phyloP scores from a whole-genome alignment of 2,797 vertebrate species.

The Crotalus adamanteus region DNA sequence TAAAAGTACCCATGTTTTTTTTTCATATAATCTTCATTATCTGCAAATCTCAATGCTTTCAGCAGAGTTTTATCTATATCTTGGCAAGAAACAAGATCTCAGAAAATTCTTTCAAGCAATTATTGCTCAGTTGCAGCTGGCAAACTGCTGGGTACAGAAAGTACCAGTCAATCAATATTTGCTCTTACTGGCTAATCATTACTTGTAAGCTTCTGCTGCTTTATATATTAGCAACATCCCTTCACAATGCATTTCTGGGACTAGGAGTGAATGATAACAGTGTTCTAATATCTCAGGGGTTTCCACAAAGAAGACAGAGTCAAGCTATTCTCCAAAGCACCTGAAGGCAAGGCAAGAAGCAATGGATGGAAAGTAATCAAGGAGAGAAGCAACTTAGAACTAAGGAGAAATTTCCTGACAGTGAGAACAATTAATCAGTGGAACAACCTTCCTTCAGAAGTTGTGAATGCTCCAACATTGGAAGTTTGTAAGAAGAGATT shows the following conservation, averaged over 20 bases:
- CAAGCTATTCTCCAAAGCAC: no score
- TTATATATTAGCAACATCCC: neutral
- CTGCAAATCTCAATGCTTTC: neutral
- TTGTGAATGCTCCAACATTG: no score
- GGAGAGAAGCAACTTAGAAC: no score
- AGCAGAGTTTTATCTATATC: neutral
- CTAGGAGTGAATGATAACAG: no score
- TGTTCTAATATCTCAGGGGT: no score
- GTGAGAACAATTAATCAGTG: no score
- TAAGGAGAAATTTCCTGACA: no score
- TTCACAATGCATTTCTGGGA: neutral
- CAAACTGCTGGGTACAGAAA: neutral
- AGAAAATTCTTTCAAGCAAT: neutral
- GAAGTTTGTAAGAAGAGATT: no score
- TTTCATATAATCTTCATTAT: neutral
- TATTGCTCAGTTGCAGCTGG: neutral
- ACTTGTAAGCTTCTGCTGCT: neutral
- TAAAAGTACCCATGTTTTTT: neutral
- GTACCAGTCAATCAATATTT: neutral
- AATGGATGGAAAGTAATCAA: no score
- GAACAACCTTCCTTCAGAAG: no score
- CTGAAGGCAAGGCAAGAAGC: no score
- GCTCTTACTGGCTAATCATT: neutral
- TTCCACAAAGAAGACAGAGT: no score
- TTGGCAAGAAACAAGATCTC: neutral